Conservation (phyloP, 2,888 invertebrate species). For the Strigamia maritima region DNA sequence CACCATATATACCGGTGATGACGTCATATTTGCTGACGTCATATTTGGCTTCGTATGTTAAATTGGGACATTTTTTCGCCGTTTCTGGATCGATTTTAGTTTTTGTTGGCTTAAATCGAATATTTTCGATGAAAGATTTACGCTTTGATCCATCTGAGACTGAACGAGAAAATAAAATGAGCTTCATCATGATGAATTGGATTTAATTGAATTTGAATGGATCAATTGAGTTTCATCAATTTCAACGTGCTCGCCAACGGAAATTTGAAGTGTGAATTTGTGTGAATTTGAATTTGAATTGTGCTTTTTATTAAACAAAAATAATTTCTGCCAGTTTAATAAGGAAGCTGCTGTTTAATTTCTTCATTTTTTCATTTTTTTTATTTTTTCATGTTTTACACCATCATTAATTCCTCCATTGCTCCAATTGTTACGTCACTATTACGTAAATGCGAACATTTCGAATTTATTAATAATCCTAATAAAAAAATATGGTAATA, state of each 20-base stretch:
- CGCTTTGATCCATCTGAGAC: constrained; percentile 9
- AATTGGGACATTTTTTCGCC: background rate
- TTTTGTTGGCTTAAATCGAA: constrained; percentile 26
- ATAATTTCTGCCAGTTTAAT: background rate
- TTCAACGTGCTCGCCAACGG: background rate
- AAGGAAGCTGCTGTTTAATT: background rate
- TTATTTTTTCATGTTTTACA: background rate
- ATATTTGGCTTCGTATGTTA: constrained; percentile 18
- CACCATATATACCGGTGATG: constrained; percentile 21
- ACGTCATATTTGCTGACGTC: constrained; percentile 11
- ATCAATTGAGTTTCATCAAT: constrained; percentile 26
- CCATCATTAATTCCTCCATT: no score
- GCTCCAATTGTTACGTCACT: no score
- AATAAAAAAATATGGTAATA: no score
- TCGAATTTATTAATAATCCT: no score
- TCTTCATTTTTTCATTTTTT: background rate
- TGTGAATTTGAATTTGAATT: no score
- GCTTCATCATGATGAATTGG: background rate
- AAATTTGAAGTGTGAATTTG: background rate
- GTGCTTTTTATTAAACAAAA: background rate
- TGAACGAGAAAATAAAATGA: constrained; percentile 11
- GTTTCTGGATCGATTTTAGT: constrained; percentile 27
- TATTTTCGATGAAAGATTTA: background rate
- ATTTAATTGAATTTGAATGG: constrained; percentile 16
- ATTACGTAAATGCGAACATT: no score